A percentile compares a stretch with the other conserved stretches of the same genome.
phyloP scores from a whole-genome alignment of 1,140 invertebrate genomes.

The Medauroidea extradentata region DNA sequence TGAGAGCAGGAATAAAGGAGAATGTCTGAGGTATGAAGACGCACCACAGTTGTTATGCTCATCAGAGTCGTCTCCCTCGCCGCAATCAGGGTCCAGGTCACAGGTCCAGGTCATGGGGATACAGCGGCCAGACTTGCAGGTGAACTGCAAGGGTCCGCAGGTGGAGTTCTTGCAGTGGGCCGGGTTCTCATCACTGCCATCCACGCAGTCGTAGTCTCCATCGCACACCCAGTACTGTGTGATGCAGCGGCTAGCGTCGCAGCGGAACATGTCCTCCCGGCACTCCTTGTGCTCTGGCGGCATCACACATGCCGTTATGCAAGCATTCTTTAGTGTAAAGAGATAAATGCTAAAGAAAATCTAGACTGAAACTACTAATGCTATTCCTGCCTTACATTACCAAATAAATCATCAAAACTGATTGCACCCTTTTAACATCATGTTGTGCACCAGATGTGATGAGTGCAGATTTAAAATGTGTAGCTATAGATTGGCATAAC shows the following conservation, averaged over 20 bases:
- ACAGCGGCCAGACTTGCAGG: conserved; percentile 39
- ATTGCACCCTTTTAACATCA: no score
- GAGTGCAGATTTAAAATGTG: no score
- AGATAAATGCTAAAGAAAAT: no score
- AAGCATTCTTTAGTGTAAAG: no score
- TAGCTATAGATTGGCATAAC: no score
- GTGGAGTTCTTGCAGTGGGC: conserved; percentile 33
- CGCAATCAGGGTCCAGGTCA: conserved; percentile 33
- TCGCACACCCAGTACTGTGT: conserved; percentile 46
- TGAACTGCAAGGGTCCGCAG: conserved; percentile 34
- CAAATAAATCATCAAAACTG: no score
- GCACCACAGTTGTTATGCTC: conserved; percentile 36
- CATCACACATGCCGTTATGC: no score
- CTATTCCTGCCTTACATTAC: no score
- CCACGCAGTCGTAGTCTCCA: conserved; percentile 44
- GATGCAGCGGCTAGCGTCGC: conserved; percentile 50
- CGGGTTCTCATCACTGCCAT: conserved; percentile 40
- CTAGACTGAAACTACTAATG: no score
- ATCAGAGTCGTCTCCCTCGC: conserved; percentile 32
- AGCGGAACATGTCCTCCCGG: conserved; percentile 46
- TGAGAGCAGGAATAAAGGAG: no score
- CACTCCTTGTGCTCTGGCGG: conserved; percentile 33
- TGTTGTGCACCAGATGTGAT: no score
- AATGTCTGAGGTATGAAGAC: conserved; percentile 1
- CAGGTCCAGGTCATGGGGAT: conserved; percentile 38